Base-by-base conservation (phyloP, 2,797 vertebrate species). In the Gallinago solitaria region DNA sequence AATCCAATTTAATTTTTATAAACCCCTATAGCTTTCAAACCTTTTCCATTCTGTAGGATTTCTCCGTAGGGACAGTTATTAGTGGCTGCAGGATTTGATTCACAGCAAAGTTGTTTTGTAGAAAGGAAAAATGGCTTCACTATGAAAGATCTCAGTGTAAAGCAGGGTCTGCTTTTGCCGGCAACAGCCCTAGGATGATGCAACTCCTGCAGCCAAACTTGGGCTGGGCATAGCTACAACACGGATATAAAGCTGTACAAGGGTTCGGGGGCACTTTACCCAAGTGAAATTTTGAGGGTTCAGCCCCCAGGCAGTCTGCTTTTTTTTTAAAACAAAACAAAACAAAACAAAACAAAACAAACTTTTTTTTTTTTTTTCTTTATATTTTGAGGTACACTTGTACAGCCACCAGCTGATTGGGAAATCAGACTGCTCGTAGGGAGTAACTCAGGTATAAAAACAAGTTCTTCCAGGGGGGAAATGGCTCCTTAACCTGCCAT, bases 1-100 rank as follows among this genome's bases (percentile, higher is more conserved):
- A 95, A 93, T 73, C 51, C 51, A 79, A 73, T 95, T 94, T 91
- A 94, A 88, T 95, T 93, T 91, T 70, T 90, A 56, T 82, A 95
- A 95, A 65, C 5, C 73, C 50, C 76, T 73, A 71, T 73, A 93
- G 84, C 12, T 59, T 92, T 96, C 57, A 91, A 9, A 41, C 21
- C 41, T 61, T 78, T 83, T 91, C 57, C 76, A 27, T 93, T 88
- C 73, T 92, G 59, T 86, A 95, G 63, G 54, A 91, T 93, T 93
- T 93, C 54, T 94, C 91, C 83, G 50, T 63, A 51, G 84, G 84
- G 89, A 83, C 51, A 91, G 59, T 74, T 93, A 93, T 87, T 95
- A 83, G 87, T 24, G 10, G 54, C 63, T 90, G 59, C 71, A 94
- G 60, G 47, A 87, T 94, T 87, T 95, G 85, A 88, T 90, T 95